Base-by-base conservation (phyloP, 2,888 invertebrate species). In the Chouioia cunea region DNA sequence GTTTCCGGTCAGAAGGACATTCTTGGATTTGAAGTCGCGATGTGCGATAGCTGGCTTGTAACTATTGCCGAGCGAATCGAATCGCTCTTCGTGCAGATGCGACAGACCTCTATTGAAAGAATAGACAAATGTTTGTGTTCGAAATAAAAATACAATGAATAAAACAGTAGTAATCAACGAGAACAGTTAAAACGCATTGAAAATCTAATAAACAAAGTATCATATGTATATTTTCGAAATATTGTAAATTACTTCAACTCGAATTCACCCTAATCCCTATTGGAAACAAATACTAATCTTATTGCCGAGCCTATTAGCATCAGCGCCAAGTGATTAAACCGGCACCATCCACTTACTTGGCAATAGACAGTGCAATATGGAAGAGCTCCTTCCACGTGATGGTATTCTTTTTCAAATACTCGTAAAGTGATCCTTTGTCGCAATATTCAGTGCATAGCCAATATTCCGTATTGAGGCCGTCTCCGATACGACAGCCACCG, bases 391-490 rank as follows among this genome's bases (percentile, higher is more conserved):
- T 83, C 95, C 96, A 97, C 6, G 92, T 93, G 18, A 98, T 87
- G 0, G 93, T 92, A 85, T 97, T 93, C 0, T 93, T 93, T 87
- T 97, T 97, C 36, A 99, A 88, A 86, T 93, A 98, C 87, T 99
- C 98, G 82, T 94, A 96, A 2, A 99, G 88, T 1, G 97, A 98
- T 18, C 99, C 98, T 85, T 91, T 89, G 77, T 94, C 94, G 85
- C 98, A 97, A 87, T 95, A 99, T 74, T 95, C 94, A 14, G 97
- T 96, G 64, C 99, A 93, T 54, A 99, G 90, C 97, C 98, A 98
- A 82, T 95, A 95, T 84, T 97, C 96, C 10, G 93, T 89, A 81
- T 92, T 92, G 18, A 94, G 86, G 83, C 93, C 93, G 76, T 96
- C 95, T 0, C 94, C 94, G 70, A 93, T 90, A 83, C 94, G 95